A percentile compares a stretch with the other conserved stretches of the same genome.
Evolutionary conservation across 2,797 vertebrate genomes (phyloP).

Genomic region (Trichosurus vulpecula): DNA sequence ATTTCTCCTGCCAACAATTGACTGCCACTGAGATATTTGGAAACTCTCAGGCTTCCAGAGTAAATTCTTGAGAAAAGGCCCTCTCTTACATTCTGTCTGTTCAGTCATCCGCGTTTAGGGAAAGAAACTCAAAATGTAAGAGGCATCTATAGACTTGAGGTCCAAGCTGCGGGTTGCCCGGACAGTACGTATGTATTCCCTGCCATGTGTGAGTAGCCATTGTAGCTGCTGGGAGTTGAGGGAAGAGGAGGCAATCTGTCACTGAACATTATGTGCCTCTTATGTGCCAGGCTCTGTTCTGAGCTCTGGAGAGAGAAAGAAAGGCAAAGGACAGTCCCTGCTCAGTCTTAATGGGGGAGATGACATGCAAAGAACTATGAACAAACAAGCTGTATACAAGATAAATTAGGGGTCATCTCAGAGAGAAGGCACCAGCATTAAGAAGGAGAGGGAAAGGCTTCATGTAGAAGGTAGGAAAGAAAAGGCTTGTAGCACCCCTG

Average conservation of each 20-base stretch:
- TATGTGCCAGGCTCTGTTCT: neutral
- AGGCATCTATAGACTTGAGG: too few relatives aligned
- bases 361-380: neutral
- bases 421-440: neutral
- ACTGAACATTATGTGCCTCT: neutral
- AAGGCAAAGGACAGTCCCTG: neutral
- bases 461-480: neutral
- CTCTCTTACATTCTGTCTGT: neutral
- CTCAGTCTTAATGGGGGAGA: neutral
- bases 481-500: neutral
- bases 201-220: neutral
- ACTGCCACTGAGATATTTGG: neutral
- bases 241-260: neutral
- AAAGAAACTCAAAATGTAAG: neutral
- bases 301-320: neutral
- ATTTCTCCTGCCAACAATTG: neutral
- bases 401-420: neutral
- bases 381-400: neutral
- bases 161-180: too few relatives aligned
- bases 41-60: neutral
- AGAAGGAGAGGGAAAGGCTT: neutral
- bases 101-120: neutral
- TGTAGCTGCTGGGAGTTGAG: neutral
- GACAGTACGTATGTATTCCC: neutral
- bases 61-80: neutral